phyloP scores from a whole-genome alignment of 2,888 invertebrate genomes.

The Myathropa florea region DNA sequence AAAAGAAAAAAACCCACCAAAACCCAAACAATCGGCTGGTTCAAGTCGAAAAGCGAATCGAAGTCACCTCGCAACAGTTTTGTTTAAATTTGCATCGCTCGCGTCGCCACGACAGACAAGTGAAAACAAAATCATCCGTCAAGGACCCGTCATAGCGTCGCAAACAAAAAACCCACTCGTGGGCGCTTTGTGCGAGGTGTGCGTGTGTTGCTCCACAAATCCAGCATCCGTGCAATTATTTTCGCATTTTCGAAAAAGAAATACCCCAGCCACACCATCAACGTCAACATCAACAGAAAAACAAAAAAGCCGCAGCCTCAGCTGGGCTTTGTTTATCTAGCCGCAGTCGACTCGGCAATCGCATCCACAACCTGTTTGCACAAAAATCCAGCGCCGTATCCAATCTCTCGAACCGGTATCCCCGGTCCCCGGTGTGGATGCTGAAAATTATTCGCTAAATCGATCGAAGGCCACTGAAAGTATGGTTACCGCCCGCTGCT shows the following conservation, averaged over 20 bases:
- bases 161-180: not conserved
- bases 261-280: not conserved
- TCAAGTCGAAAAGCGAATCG: not conserved
- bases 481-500: not conserved
- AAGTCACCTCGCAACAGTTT: slow-evolving; percentile 4
- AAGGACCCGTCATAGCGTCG: slow-evolving; percentile 5
- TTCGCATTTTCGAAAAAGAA: not conserved
- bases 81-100: not conserved
- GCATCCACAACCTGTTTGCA: slow-evolving; percentile 65
- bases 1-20: not conserved
- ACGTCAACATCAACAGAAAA: not conserved
- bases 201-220: not conserved
- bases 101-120: not conserved
- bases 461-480: slow-evolving; percentile 56
- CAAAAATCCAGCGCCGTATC: slow-evolving; percentile 21
- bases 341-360: slow-evolving; percentile 17
- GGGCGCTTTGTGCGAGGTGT: not conserved
- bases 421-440: slow-evolving; percentile 31
- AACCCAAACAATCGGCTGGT: not conserved
- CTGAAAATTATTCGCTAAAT: slow-evolving; percentile 52
- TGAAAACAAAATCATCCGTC: slow-evolving; percentile 15
- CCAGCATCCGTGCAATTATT: not conserved
- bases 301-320: slow-evolving; percentile 8
- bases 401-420: slow-evolving; percentile 52
- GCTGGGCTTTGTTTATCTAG: slow-evolving; percentile 53